Conservation (phyloP, 2,888 invertebrate genomes). For the Leucophora obtusa region DNA sequence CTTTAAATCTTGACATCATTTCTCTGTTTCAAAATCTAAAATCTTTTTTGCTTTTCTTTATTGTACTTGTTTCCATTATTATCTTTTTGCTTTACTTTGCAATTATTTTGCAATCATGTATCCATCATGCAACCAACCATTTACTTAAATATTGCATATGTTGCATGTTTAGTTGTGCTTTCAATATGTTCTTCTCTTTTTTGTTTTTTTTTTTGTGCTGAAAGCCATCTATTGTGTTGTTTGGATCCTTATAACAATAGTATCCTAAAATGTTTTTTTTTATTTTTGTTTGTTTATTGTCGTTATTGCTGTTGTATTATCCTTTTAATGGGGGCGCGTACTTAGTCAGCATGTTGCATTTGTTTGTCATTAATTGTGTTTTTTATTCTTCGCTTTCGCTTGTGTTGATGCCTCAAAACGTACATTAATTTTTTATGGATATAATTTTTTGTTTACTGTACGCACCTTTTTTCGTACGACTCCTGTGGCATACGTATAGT, state of each 20-base stretch:
- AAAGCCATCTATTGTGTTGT: constrained; percentile 41
- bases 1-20: constrained; percentile 71
- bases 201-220: constrained; percentile 27
- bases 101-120: constrained; percentile 70
- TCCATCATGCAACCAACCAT: constrained; percentile 49
- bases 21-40: constrained; percentile 30
- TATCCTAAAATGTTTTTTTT: constrained; percentile 64
- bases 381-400: constrained; percentile 23
- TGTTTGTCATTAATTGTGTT: constrained; percentile 63
- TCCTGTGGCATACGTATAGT: not conserved
- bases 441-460: not conserved
- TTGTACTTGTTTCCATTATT: constrained; percentile 33
- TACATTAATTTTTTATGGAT: not conserved
- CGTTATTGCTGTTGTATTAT: constrained; percentile 33
- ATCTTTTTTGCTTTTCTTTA: constrained; percentile 8
- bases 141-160: constrained; percentile 59
- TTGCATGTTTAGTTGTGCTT: constrained; percentile 53
- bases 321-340: constrained; percentile 61
- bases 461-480: constrained; percentile 6
- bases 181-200: constrained; percentile 9
- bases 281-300: constrained; percentile 14
- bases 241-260: constrained; percentile 60
- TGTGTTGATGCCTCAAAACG: not conserved
- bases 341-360: constrained; percentile 64
- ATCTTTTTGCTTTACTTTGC: constrained; percentile 69